Evolutionary conservation across 1,140 invertebrate species (phyloP).

Genomic region (Protaetia brevitarsis): DNA sequence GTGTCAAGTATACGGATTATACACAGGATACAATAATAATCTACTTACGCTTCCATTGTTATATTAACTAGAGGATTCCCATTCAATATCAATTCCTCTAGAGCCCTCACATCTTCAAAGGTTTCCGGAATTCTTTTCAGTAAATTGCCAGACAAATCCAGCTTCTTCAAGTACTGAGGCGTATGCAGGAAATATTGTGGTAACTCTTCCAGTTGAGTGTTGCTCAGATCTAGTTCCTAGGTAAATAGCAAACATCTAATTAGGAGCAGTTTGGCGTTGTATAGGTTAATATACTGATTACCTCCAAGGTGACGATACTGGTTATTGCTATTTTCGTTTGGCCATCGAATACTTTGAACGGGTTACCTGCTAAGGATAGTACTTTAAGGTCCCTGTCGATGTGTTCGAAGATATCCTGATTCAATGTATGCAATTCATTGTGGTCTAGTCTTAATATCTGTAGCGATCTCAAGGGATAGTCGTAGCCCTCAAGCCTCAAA

Average conservation of each 20-base stretch:
- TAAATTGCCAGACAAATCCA: constrained; percentile 68
- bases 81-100: constrained; percentile 63
- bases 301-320: constrained; percentile 62
- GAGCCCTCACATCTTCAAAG: constrained; percentile 56
- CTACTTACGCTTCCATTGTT: constrained; percentile 44
- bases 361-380: constrained; percentile 66
- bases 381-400: constrained; percentile 56
- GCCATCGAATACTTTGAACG: constrained; percentile 59
- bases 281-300: constrained; percentile 37
- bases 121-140: constrained; percentile 58
- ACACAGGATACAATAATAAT: too few species aligned
- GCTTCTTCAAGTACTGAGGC: constrained; percentile 58
- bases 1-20: too few species aligned
- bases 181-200: constrained; percentile 65
- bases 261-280: neutral
- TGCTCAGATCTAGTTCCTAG: constrained; percentile 64
- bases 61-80: constrained; percentile 61
- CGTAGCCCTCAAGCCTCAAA: constrained; percentile 53
- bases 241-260: constrained; percentile 28
- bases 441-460: constrained; percentile 60
- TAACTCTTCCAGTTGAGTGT: constrained; percentile 59
- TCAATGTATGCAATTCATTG: constrained; percentile 64
- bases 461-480: constrained; percentile 60
- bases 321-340: constrained; percentile 61
- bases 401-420: constrained; percentile 72